A percentile compares a stretch with the other conserved stretches of the same genome.
Evolutionary conservation across 2,113 vertebrate species (phyloP).

Genomic region (Peromyscus maniculatus): DNA sequence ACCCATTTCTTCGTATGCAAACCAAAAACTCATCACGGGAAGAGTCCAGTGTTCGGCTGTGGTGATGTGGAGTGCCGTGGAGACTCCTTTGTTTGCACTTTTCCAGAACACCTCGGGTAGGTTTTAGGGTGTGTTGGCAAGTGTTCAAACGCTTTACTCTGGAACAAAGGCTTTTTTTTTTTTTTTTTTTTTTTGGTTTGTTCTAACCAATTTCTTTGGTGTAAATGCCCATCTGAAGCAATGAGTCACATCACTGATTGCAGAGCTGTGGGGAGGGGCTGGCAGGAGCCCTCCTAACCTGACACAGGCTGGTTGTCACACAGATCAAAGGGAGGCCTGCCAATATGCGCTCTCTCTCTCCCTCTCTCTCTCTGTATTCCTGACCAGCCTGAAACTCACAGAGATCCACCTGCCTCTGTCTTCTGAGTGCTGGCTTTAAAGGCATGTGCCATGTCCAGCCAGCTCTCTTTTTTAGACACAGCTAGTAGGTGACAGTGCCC

Average conservation of each 20-base stretch:
- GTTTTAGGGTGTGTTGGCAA: not conserved
- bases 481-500: fast-evolving
- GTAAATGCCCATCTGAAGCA: not conserved
- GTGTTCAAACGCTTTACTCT: not conserved
- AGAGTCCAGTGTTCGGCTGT: not conserved
- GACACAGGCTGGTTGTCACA: fast-evolving
- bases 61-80: fast-evolving
- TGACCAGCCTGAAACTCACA: not conserved
- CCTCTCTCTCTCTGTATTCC: not conserved
- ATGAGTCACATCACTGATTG: not conserved
- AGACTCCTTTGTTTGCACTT: not conserved
- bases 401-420: not conserved
- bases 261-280: not conserved
- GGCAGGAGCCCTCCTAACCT: not conserved
- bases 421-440: not conserved
- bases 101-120: not conserved
- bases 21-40: not conserved
- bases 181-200: no score
- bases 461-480: not conserved
- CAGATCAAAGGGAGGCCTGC: not conserved
- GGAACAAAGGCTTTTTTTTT: not conserved
- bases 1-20: not conserved
- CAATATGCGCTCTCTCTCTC: no score
- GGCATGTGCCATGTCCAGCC: not conserved
- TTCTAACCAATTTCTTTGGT: slow-evolving; percentile 21